Evolutionary conservation across 92 coral and sea anemone species (phyloP).

Genomic region (Hydrozoanthus gracilis): DNA sequence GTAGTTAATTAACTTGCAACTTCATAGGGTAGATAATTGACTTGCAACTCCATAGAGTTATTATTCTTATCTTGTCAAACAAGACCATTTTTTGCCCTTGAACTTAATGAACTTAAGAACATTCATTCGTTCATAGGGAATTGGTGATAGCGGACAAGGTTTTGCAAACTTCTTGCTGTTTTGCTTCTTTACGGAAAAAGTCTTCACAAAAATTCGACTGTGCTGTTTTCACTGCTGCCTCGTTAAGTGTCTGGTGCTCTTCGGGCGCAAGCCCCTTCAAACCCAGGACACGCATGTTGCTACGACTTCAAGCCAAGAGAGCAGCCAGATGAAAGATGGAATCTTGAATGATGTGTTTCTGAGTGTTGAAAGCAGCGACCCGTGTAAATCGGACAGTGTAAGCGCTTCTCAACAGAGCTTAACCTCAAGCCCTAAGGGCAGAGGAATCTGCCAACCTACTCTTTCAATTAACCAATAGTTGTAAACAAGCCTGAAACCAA

Average conservation of each 20-base stretch:
- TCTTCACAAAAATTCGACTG: constrained; percentile 15
- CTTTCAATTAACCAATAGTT: too few species aligned
- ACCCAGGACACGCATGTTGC: background rate
- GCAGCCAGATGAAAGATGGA: background rate
- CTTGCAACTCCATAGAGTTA: too few species aligned
- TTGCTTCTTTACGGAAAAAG: constrained; percentile 42
- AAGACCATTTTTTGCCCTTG: too few species aligned
- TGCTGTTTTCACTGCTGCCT: constrained; percentile 9
- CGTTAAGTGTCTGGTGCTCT: background rate
- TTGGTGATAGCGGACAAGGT: constrained; percentile 34
- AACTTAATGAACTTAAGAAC: too few species aligned
- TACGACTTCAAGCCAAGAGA: constrained; percentile 23
- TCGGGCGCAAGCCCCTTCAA: background rate
- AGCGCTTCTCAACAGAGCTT: too few species aligned
- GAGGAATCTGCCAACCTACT: too few species aligned
- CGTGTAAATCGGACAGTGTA: too few species aligned
- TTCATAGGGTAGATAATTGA: too few species aligned
- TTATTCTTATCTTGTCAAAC: too few species aligned
- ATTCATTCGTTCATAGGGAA: background rate
- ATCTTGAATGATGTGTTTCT: background rate
- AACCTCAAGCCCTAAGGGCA: too few species aligned
- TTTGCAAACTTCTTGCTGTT: constrained; percentile 38
- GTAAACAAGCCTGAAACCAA: too few species aligned
- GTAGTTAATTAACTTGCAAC: too few species aligned
- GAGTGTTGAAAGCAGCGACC: background rate